Percentiles rank a stretch among this genome's conserved stretches.
phyloP scores from a whole-genome alignment of 1,140 invertebrate genomes.

The Fragariocoptes setiger region DNA sequence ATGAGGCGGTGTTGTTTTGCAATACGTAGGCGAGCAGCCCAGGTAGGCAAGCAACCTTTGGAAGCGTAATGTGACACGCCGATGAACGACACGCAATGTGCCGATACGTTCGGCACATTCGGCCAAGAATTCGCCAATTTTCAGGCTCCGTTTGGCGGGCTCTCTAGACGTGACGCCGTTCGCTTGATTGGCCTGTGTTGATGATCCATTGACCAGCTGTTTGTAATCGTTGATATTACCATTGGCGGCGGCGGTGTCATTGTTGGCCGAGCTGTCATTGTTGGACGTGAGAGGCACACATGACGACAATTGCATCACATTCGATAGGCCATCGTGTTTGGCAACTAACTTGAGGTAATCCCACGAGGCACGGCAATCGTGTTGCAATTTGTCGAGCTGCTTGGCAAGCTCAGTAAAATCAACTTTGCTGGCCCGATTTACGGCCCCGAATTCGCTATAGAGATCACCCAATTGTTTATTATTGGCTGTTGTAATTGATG shows the following conservation, averaged over 20 bases:
- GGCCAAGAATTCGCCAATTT: constrained; percentile 45
- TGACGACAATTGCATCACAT: constrained; percentile 52
- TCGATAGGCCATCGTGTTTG: constrained; percentile 52
- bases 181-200: too few species aligned
- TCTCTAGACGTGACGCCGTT: too few species aligned
- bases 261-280: too few species aligned
- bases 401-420: constrained; percentile 59
- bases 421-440: constrained; percentile 56
- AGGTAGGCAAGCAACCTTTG: constrained; percentile 74
- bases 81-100: constrained; percentile 55
- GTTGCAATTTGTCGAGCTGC: constrained; percentile 58
- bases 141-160: too few species aligned
- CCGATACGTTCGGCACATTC: constrained; percentile 93
- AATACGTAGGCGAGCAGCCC: constrained; percentile 43
- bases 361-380: constrained; percentile 86
- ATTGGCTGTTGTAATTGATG: too few species aligned
- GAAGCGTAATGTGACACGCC: constrained; percentile 65
- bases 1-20: constrained; percentile 60
- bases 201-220: too few species aligned
- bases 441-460: constrained; percentile 80
- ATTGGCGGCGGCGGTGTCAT: too few species aligned
- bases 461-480: too few species aligned
- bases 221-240: too few species aligned
- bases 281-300: too few species aligned
- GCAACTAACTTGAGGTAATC: constrained; percentile 79